Percentiles rank a stretch among this genome's conserved stretches.
phyloP scores from a whole-genome alignment of 2,888 invertebrate species.

The Leucophora obtusa region DNA sequence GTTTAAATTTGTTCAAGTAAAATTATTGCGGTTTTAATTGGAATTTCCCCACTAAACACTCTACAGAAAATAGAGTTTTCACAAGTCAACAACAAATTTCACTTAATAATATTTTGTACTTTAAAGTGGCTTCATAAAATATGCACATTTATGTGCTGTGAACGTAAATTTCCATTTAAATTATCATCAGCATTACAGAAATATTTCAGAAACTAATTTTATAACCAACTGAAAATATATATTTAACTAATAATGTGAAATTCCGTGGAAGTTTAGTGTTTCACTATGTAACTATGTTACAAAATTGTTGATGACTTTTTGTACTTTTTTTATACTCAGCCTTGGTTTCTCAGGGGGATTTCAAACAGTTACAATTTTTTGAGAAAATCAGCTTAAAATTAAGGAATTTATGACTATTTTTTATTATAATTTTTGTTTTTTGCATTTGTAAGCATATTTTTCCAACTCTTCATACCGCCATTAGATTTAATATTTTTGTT shows the following conservation, averaged over 20 bases:
- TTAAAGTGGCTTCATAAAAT: slow-evolving; percentile 24
- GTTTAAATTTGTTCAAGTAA: slow-evolving; percentile 20
- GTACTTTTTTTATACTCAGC: too few relatives aligned
- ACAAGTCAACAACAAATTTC: slow-evolving; percentile 19
- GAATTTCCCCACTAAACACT: slow-evolving; percentile 6
- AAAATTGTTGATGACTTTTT: neutral
- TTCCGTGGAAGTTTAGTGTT: neutral
- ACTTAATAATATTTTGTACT: neutral
- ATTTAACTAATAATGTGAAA: neutral
- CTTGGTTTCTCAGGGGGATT: slow-evolving; percentile 5
- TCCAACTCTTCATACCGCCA: slow-evolving; percentile 38
- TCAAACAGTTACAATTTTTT: slow-evolving; percentile 18
- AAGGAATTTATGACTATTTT: slow-evolving; percentile 63
- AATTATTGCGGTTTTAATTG: slow-evolving; percentile 49
- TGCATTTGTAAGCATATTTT: slow-evolving; percentile 61
- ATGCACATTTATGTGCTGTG: neutral
- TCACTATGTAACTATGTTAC: neutral
- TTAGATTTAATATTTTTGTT: slow-evolving; percentile 47
- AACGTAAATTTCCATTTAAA: slow-evolving; percentile 39
- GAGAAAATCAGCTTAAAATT: slow-evolving; percentile 64
- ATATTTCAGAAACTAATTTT: slow-evolving; percentile 11
- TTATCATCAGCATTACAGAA: neutral
- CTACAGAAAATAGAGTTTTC: neutral
- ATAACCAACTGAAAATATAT: neutral
- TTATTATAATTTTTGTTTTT: slow-evolving; percentile 43